These are phyloP conservation scores for Dryocosmus kuriphilus DNA, from an alignment of 2,888 invertebrate genomes.

Conservation along the genomic window DNA sequence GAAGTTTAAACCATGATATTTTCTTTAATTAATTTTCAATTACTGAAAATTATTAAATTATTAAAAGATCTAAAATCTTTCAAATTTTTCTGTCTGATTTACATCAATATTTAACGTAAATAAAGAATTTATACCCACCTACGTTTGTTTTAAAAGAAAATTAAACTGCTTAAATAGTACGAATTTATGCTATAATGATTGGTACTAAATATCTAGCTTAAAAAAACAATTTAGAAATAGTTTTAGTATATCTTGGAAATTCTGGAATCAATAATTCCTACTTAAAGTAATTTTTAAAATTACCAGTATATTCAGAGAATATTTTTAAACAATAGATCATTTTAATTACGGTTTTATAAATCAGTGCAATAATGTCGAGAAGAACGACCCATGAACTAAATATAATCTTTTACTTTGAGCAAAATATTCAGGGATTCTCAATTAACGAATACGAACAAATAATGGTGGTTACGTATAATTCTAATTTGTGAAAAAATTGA, in stretches of 20 bases:
- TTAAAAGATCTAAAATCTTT: no score
- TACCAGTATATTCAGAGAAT: not conserved
- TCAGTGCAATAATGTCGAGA: not conserved
- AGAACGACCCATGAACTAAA: constrained; percentile 31
- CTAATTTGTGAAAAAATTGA: not conserved
- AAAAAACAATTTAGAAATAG: no score
- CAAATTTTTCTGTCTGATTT: no score
- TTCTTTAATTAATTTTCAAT: no score
- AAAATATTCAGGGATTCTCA: constrained; percentile 27
- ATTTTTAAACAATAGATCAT: no score
- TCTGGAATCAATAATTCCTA: no score
- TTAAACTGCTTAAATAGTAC: not conserved
- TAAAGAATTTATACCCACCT: no score
- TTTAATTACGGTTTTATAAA: not conserved
- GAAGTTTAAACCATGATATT: no score
- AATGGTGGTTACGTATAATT: constrained; percentile 20
- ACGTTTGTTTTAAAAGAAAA: not conserved
- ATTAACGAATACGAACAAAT: constrained; percentile 29
- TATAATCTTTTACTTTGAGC: constrained; percentile 28
- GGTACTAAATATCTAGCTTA: not conserved
- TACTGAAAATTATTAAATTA: no score
- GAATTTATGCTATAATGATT: not conserved
- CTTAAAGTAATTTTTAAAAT: not conserved
- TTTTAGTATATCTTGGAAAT: no score
- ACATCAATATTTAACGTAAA: no score